Evolutionary conservation across 2,888 invertebrate genomes (phyloP).

Genomic region (Athalia circularis): DNA sequence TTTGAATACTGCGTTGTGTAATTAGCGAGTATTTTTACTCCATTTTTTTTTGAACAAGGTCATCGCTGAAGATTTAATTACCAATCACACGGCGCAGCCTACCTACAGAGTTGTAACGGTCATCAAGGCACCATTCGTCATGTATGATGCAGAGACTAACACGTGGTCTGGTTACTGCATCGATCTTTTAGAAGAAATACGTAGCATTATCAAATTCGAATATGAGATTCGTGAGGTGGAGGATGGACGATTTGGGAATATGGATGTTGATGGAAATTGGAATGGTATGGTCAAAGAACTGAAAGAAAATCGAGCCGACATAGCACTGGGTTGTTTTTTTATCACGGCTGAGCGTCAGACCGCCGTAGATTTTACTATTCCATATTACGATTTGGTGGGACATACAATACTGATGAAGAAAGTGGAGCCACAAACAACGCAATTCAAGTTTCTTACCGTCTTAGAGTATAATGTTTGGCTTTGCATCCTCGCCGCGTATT

Average conservation of each 20-base stretch:
- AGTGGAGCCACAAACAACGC: constrained; percentile 90
- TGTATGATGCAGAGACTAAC: constrained; percentile 78
- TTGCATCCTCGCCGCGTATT: constrained; percentile 95
- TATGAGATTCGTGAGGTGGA: constrained; percentile 90
- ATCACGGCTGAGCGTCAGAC: constrained; percentile 98
- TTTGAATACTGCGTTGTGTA: constrained; percentile 10
- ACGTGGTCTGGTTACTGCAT: constrained; percentile 90
- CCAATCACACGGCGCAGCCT: constrained; percentile 86
- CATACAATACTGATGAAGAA: constrained; percentile 97
- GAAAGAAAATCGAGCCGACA: constrained; percentile 92
- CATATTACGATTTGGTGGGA: constrained; percentile 98
- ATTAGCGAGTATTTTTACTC: not conserved
- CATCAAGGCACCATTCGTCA: constrained; percentile 90
- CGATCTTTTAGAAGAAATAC: constrained; percentile 92
- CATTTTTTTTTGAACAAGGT: constrained; percentile 52
- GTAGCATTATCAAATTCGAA: constrained; percentile 89
- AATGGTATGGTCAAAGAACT: constrained; percentile 89
- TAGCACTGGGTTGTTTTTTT: constrained; percentile 93
- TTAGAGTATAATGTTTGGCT: constrained; percentile 98
- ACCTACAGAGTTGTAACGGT: constrained; percentile 93
- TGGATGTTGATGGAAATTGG: constrained; percentile 92
- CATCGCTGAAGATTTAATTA: constrained; percentile 73
- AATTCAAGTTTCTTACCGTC: constrained; percentile 97
- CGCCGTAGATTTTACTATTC: constrained; percentile 98
- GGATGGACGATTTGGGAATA: constrained; percentile 90